Percentiles rank a stretch among this genome's conserved stretches.
Evolutionary conservation across 2,113 vertebrate genomes (phyloP).

Genomic region (Etia nguti): DNA sequence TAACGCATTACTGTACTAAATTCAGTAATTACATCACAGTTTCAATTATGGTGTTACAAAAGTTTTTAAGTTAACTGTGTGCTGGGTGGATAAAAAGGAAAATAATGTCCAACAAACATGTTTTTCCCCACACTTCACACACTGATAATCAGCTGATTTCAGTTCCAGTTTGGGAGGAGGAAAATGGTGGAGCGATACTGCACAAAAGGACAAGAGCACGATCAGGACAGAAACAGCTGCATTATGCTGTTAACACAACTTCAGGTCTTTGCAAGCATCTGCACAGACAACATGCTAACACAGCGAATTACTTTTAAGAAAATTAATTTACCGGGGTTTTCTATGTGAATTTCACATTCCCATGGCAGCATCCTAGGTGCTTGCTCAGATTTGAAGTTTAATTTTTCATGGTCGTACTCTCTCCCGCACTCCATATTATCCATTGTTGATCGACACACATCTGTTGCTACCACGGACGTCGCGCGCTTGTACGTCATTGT

Average conservation of each 20-base stretch:
- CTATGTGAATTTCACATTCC: neutral
- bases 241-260: neutral
- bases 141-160: neutral
- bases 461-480: neutral
- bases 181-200: fast-evolving
- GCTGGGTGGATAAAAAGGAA: neutral
- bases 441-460: neutral
- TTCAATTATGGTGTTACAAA: neutral
- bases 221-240: neutral
- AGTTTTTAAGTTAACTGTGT: fast-evolving
- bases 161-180: neutral
- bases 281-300: neutral
- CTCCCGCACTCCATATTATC: neutral
- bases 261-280: neutral
- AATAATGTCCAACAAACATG: neutral
- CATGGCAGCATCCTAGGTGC: neutral
- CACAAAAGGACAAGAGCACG: neutral
- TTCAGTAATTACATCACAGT: neutral
- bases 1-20: neutral
- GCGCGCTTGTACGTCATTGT: neutral
- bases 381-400: neutral
- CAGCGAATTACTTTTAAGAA: neutral
- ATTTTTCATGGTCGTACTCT: fast-evolving
- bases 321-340: neutral
- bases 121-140: fast-evolving